phyloP scores from a whole-genome alignment of 1,140 invertebrate genomes.

The Anoplophora glabripennis region DNA sequence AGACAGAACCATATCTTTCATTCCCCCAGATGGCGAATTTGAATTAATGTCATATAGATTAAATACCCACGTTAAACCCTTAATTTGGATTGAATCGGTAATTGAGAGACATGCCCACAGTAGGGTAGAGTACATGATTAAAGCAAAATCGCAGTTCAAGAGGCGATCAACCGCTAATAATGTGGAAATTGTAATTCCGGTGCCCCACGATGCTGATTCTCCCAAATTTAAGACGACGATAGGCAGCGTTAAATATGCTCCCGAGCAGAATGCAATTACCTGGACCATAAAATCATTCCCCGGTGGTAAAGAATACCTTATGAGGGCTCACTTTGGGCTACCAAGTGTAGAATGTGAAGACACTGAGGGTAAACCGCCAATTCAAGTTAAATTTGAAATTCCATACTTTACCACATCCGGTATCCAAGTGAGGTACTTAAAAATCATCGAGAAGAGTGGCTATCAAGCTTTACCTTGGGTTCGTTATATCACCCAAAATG shows the following conservation, averaged over 20 bases:
- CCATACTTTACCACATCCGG: conserved; percentile 99
- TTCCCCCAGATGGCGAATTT: conserved; percentile 99
- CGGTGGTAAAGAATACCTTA: conserved; percentile 98
- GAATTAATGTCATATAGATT: conserved; percentile 99
- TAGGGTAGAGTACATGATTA: conserved; percentile 99
- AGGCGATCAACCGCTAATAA: conserved; percentile 97
- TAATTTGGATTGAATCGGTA: conserved; percentile 99
- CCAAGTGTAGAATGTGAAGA: conserved; percentile 96
- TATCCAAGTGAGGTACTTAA: conserved; percentile 96
- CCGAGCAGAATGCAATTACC: conserved; percentile 95
- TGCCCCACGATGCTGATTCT: conserved; percentile 96
- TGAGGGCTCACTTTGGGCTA: conserved; percentile 98
- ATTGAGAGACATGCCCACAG: conserved; percentile 99
- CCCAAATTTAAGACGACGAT: conserved; percentile 99
- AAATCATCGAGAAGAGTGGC: conserved; percentile 99
- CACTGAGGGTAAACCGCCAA: conserved; percentile 94
- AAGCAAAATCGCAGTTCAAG: conserved; percentile 99
- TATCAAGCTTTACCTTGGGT: conserved; percentile 99
- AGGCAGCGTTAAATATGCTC: conserved; percentile 96
- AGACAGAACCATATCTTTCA: conserved; percentile 97
- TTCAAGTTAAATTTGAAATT: conserved; percentile 99
- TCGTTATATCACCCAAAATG: conserved; percentile 98
- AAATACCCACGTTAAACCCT: conserved; percentile 95
- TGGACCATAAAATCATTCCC: conserved; percentile 99
- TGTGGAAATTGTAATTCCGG: conserved; percentile 98